phyloP scores from a whole-genome alignment of 2,797 vertebrate species.

The Myotis findleyi region DNA sequence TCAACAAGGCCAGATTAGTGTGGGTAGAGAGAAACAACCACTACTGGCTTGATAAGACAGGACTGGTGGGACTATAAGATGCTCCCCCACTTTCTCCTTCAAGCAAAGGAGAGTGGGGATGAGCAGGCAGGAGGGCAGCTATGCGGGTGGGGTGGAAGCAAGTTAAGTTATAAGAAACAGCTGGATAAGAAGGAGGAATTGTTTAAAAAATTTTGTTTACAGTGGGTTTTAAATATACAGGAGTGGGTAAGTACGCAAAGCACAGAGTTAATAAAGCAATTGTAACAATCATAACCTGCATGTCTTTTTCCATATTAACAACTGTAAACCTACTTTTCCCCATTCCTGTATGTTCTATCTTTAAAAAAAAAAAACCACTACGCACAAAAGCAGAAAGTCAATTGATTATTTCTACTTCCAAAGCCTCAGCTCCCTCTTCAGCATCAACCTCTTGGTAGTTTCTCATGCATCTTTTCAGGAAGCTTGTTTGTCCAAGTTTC shows the following conservation, averaged over 20 bases:
- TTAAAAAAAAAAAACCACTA: neutral
- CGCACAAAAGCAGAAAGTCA: neutral
- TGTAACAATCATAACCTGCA: neutral
- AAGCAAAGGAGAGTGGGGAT: neutral
- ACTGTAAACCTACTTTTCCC: neutral
- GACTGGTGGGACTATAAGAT: neutral
- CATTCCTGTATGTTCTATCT: neutral
- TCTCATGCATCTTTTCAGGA: neutral
- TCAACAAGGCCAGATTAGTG: neutral
- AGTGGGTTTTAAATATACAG: neutral
- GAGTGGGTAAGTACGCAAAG: neutral
- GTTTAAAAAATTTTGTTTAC: neutral
- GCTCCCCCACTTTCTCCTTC: neutral
- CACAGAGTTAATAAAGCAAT: neutral
- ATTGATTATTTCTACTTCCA: neutral
- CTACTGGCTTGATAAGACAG: neutral
- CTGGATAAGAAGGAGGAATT: neutral
- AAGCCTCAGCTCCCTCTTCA: neutral
- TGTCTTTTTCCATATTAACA: neutral
- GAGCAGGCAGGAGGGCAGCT: neutral
- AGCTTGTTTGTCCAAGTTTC: neutral
- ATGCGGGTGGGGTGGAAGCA: neutral
- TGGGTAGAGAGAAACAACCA: neutral
- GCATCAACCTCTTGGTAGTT: neutral
- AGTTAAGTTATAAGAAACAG: neutral